phyloP scores from a whole-genome alignment of 2,888 invertebrate genomes.

The Notocelia uddmanniana region DNA sequence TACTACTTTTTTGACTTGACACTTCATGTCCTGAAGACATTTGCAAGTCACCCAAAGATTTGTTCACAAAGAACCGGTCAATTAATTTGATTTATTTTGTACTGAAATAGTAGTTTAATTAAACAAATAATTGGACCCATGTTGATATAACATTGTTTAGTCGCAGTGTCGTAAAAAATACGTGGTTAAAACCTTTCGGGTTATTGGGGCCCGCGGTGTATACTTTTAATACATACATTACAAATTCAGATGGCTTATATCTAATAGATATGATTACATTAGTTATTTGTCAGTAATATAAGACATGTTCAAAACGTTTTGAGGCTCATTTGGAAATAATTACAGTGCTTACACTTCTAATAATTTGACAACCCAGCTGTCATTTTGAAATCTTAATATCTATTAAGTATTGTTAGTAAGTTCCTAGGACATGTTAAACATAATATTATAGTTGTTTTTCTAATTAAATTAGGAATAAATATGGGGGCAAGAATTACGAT shows the following conservation, averaged over 20 bases:
- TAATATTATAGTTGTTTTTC: neutral
- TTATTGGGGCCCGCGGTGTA: too few relatives aligned
- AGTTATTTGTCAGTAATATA: slow-evolving; percentile 64
- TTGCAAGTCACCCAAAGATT: too few relatives aligned
- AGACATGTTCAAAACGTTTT: slow-evolving; percentile 50
- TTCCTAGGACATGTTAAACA: neutral
- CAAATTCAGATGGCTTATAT: slow-evolving; percentile 37
- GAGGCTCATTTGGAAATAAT: slow-evolving; percentile 33
- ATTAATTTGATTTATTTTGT: too few relatives aligned
- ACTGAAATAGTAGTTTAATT: too few relatives aligned
- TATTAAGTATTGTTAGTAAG: slow-evolving; percentile 16
- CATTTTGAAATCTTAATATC: slow-evolving; percentile 12
- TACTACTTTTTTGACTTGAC: too few relatives aligned
- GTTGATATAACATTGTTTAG: too few relatives aligned
- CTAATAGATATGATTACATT: slow-evolving; percentile 52
- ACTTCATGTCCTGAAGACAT: too few relatives aligned
- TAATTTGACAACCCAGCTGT: slow-evolving; percentile 36
- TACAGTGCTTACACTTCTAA: slow-evolving; percentile 15
- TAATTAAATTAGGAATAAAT: slow-evolving; percentile 20
- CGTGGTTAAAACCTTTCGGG: too few relatives aligned
- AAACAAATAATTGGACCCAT: too few relatives aligned
- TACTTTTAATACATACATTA: slow-evolving; percentile 27
- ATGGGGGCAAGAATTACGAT: slow-evolving; percentile 31
- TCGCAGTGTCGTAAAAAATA: too few relatives aligned
- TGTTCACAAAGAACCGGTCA: too few relatives aligned